Conservation (phyloP, 2,888 invertebrate genomes). For the Stegophylla sp. region DNA sequence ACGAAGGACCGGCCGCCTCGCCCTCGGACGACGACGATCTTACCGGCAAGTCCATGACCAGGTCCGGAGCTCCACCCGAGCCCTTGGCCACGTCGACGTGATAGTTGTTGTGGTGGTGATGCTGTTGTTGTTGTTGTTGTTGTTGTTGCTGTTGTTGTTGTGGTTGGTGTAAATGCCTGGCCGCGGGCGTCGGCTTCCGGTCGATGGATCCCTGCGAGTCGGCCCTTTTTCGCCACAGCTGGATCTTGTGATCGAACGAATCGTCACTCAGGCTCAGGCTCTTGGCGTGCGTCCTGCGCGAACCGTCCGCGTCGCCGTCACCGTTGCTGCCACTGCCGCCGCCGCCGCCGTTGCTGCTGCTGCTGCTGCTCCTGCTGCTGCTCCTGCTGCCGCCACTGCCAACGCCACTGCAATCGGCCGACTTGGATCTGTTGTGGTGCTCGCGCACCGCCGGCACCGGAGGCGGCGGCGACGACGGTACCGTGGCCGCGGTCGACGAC, state of each 20-base stretch:
- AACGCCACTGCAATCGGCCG: constrained; percentile 18
- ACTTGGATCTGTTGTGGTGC: constrained; percentile 48
- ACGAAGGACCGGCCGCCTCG: not conserved
- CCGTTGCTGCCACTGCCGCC: too few relatives aligned
- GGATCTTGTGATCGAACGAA: constrained; percentile 68
- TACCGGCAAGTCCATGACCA: constrained; percentile 83
- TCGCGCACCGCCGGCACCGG: not conserved
- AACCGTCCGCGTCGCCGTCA: not conserved
- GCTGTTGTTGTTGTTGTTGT: constrained; percentile 63
- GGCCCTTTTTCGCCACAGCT: constrained; percentile 72
- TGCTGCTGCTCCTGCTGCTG: too few relatives aligned
- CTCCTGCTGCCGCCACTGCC: not conserved
- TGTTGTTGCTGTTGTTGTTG: constrained; percentile 44
- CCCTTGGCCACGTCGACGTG: constrained; percentile 63
- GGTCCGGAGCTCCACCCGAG: constrained; percentile 71
- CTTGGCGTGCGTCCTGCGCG: constrained; percentile 57
- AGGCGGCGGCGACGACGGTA: not conserved
- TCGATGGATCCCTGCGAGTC: constrained; percentile 67
- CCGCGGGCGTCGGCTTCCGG: constrained; percentile 25
- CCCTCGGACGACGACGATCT: not conserved
- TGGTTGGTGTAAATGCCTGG: not conserved
- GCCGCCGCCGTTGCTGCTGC: too few relatives aligned
- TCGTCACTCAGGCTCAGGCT: constrained; percentile 61
- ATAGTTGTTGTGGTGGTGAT: constrained; percentile 64
- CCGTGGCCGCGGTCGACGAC: not conserved